Conservation (phyloP, 2,797 vertebrate species). For the Corythornis leucogaster region DNA sequence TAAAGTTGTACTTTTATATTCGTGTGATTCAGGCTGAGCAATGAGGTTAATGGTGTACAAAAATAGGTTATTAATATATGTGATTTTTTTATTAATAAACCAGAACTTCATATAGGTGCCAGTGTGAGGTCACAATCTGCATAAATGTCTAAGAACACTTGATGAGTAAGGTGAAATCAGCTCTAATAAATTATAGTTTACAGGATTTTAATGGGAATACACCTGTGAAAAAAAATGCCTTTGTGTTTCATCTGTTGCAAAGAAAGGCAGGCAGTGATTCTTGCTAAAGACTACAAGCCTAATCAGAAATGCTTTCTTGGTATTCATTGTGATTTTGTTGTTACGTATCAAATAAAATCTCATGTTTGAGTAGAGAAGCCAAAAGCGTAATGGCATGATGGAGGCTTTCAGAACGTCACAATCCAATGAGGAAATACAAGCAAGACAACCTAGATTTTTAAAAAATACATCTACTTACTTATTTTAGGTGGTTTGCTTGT, state of each 20-base stretch:
- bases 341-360: neutral
- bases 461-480: neutral
- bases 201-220: neutral
- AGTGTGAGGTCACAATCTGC: neutral
- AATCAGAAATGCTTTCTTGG: neutral
- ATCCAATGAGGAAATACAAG: neutral
- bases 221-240: neutral
- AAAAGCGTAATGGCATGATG: neutral
- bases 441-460: neutral
- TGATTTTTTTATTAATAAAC: neutral
- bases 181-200: neutral
- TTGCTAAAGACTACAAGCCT: neutral
- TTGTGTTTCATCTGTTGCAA: neutral
- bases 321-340: neutral
- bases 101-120: neutral
- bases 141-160: neutral
- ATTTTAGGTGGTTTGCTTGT: constrained; percentile 88
- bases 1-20: neutral
- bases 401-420: neutral
- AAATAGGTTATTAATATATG: neutral
- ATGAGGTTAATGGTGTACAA: neutral
- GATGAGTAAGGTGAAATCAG: neutral
- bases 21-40: neutral
- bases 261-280: neutral
- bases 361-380: neutral